Evolutionary conservation across 1,140 invertebrate species (phyloP).

Genomic region (Caenorhabditis remanei): DNA sequence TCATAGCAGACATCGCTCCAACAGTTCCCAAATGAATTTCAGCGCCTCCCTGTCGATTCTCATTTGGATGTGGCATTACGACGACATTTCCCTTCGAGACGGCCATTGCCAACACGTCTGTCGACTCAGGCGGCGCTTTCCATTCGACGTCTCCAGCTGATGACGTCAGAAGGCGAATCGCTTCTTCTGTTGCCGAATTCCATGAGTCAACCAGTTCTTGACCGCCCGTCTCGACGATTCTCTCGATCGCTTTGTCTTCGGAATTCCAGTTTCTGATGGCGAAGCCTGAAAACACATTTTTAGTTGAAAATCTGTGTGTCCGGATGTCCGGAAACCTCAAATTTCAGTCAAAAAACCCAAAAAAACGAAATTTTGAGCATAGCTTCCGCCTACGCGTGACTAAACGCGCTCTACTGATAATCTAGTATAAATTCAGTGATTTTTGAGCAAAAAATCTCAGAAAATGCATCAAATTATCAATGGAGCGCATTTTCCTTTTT

Average conservation of each 20-base stretch:
- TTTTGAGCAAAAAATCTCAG: no score
- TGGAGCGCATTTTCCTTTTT: no score
- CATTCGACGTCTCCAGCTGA: conserved; percentile 81
- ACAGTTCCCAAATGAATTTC: conserved; percentile 75
- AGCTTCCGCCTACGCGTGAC: no score
- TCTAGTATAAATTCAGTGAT: no score
- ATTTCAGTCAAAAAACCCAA: no score
- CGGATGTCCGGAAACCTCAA: conserved; percentile 71
- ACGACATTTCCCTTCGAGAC: conserved; percentile 94
- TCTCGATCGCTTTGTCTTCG: conserved; percentile 32
- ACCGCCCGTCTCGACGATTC: conserved; percentile 78
- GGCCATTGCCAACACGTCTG: conserved; percentile 93
- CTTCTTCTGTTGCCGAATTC: conserved; percentile 80
- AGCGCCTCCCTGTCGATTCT: conserved; percentile 41
- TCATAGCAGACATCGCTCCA: conserved; percentile 74
- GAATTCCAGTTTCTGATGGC: conserved; percentile 52
- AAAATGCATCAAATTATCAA: no score
- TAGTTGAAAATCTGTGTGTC: no score
- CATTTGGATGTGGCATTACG: conserved; percentile 89
- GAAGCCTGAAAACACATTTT: neutral
- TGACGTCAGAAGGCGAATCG: conserved; percentile 59
- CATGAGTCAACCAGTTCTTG: conserved; percentile 75
- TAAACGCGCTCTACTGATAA: no score
- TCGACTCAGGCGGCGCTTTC: conserved; percentile 84
- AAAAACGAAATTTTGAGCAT: no score